Percentiles rank a stretch among this genome's conserved stretches.
phyloP scores from a whole-genome alignment of 2,888 invertebrate species.

The Eudasyphora cyanicolor region DNA sequence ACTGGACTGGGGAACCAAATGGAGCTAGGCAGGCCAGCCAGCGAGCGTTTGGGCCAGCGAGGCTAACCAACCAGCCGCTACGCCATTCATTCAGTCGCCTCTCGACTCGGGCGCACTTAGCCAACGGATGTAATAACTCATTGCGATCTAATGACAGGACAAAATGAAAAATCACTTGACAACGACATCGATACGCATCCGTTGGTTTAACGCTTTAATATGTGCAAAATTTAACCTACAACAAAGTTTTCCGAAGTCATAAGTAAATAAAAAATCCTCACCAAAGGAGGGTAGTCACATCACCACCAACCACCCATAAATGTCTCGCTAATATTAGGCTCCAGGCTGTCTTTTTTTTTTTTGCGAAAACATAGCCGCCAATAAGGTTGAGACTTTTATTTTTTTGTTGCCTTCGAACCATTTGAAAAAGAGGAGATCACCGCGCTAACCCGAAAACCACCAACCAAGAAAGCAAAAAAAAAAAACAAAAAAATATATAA shows the following conservation, averaged over 20 bases:
- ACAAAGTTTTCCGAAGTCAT: conserved; percentile 1
- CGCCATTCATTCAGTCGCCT: neutral
- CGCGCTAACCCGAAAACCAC: neutral
- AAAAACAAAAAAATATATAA: neutral
- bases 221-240: conserved; percentile 33
- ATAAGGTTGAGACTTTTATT: conserved; percentile 25
- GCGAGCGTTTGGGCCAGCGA: conserved; percentile 6
- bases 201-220: conserved; percentile 37
- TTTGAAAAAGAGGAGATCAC: conserved; percentile 25
- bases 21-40: conserved; percentile 4
- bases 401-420: too few species aligned
- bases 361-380: too few species aligned
- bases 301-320: neutral
- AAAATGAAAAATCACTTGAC: conserved; percentile 61
- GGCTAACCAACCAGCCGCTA: neutral
- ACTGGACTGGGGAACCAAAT: conserved; percentile 28
- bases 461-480: neutral
- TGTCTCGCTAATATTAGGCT: neutral
- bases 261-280: conserved; percentile 10
- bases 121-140: conserved; percentile 62
- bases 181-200: conserved; percentile 56
- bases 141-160: conserved; percentile 61
- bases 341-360: neutral
- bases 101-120: conserved; percentile 38
- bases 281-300: conserved; percentile 17